phyloP scores from a whole-genome alignment of 2,797 vertebrate species.

The Sebastes nivosus region DNA sequence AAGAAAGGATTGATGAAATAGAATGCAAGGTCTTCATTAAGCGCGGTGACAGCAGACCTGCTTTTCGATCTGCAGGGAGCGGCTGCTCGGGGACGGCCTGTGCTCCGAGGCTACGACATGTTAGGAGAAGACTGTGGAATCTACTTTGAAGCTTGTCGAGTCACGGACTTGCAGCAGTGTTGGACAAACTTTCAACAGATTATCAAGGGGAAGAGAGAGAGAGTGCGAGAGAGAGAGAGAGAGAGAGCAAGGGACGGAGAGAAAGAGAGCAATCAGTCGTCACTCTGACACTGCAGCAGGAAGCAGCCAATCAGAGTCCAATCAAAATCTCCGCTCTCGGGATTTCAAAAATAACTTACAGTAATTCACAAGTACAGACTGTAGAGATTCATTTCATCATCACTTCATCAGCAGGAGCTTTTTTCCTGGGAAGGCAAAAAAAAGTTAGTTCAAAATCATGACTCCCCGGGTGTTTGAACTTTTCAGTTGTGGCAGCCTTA shows the following conservation, averaged over 20 bases:
- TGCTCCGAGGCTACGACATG: conserved; percentile 50
- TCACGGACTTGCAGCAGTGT: conserved; percentile 35
- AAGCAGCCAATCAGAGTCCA: conserved; percentile 67
- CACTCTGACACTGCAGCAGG: conserved; percentile 60
- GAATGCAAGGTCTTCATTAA: conserved; percentile 80
- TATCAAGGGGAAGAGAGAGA: conserved; percentile 27
- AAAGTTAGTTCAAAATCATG: conserved; percentile 26
- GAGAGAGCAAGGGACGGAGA: not conserved
- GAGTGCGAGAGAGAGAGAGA: conserved; percentile 26
- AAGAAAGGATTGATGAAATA: conserved; percentile 78
- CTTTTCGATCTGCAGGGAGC: conserved; percentile 48
- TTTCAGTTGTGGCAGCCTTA: not conserved
- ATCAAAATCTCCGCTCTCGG: conserved; percentile 53
- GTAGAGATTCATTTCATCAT: conserved; percentile 62
- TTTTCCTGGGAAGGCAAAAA: conserved; percentile 40
- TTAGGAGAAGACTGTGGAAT: conserved; percentile 30
- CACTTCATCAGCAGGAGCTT: conserved; percentile 55
- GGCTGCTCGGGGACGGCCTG: conserved; percentile 49
- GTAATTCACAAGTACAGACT: conserved; percentile 46
- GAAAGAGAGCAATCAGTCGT: conserved; percentile 37
- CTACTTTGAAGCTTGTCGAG: conserved; percentile 65
- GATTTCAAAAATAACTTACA: conserved; percentile 58
- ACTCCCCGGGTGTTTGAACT: conserved; percentile 30
- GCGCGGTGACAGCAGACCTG: conserved; percentile 64
- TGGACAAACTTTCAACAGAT: conserved; percentile 65